Conservation (phyloP, 2,113 vertebrate genomes). For the Azemiops feae region DNA sequence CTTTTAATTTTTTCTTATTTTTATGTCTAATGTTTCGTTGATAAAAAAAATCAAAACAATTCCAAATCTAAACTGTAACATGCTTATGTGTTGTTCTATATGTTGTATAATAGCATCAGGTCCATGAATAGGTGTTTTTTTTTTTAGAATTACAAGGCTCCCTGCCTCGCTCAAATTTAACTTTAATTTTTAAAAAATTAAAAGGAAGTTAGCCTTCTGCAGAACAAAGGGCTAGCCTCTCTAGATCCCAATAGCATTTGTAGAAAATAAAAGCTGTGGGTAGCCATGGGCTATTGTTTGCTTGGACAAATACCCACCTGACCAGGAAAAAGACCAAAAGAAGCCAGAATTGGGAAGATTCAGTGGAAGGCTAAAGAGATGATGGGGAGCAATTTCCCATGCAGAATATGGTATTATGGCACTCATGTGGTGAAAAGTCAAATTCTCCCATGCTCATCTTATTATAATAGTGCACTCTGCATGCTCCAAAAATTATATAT, state of each 20-base stretch:
- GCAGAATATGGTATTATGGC: neutral
- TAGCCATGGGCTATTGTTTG: neutral
- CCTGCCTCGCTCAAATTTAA: neutral
- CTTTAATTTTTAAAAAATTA: neutral
- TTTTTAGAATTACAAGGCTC: neutral
- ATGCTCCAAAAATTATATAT: neutral
- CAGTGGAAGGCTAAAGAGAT: neutral
- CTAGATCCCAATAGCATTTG: neutral
- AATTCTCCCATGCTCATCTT: neutral
- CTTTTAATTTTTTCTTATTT: neutral
- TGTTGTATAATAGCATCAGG: neutral
- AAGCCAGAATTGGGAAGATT: neutral
- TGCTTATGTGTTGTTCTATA: neutral
- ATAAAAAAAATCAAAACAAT: neutral
- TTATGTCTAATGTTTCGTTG: neutral
- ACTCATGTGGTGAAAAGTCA: neutral
- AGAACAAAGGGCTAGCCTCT: neutral
- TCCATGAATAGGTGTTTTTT: neutral
- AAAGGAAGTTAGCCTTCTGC: neutral
- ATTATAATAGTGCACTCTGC: neutral
- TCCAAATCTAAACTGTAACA: neutral
- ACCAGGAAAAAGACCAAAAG: neutral
- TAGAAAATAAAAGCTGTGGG: neutral
- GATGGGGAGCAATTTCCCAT: neutral
- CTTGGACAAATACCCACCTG: neutral